Percentiles rank a stretch among this genome's conserved stretches.
These are phyloP conservation scores for Hexactinellida sp. DNA, from an alignment of 37 sponge, comb jelly and placozoan genomes.

Conservation along the genomic window DNA sequence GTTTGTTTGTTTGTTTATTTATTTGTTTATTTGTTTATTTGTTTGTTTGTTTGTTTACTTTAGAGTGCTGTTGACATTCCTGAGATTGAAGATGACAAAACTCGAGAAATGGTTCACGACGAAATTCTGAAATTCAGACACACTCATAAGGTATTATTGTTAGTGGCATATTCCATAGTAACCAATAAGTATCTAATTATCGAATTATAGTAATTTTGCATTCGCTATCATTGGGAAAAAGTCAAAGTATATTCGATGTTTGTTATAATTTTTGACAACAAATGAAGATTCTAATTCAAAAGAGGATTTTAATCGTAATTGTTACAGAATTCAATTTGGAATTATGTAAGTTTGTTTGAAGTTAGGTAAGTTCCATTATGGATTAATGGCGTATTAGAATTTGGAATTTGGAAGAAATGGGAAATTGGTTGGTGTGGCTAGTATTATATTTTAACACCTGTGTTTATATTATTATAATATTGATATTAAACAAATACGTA, in stretches of 20 bases:
- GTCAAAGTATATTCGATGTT: background rate
- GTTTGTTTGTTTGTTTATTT: too few species aligned
- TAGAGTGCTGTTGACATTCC: background rate
- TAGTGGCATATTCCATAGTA: background rate
- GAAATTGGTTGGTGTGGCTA: background rate
- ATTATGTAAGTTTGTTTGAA: background rate
- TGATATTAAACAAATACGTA: too few species aligned
- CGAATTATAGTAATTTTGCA: conserved; percentile 14
- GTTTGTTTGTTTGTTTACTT: too few species aligned
- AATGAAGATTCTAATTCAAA: conserved; percentile 5
- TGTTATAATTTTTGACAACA: background rate
- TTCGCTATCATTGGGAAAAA: background rate
- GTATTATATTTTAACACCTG: background rate
- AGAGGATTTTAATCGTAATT: background rate
- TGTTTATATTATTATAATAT: too few species aligned
- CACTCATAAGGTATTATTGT: background rate
- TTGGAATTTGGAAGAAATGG: background rate
- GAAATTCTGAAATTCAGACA: background rate
- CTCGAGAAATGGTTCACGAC: background rate
- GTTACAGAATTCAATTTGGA: background rate
- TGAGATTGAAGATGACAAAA: conserved; percentile 2
- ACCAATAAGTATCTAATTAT: background rate
- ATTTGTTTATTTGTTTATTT: too few species aligned
- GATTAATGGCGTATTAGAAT: background rate
- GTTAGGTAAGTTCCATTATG: background rate